A percentile compares a stretch with the other conserved stretches of the same genome.
phyloP scores from a whole-genome alignment of 2,113 vertebrate genomes.

The Stigmatopora nigra region DNA sequence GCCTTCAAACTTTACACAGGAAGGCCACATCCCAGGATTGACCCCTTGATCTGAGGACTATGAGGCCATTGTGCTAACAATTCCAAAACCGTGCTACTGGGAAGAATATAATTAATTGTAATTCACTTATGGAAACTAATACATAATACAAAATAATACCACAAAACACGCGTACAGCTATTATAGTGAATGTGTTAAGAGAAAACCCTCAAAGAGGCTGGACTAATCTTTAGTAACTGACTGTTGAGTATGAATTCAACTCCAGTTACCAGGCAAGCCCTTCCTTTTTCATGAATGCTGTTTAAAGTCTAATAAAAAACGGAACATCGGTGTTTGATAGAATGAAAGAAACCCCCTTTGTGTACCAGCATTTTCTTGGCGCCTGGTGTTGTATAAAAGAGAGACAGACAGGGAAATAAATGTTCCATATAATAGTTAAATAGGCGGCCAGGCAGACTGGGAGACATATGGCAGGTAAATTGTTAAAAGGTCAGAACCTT shows the following conservation, averaged over 20 bases:
- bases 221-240: conserved; percentile 1
- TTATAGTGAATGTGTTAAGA: conserved; percentile 40
- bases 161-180: conserved; percentile 16
- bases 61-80: too few species aligned
- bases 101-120: conserved; percentile 8
- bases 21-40: too few species aligned
- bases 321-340: conserved; percentile 6
- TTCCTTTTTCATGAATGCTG: conserved; percentile 5
- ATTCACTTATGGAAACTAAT: conserved; percentile 19
- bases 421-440: conserved; percentile 8
- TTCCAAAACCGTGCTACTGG: too few species aligned
- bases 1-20: too few species aligned
- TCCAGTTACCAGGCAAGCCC: not conserved
- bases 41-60: too few species aligned
- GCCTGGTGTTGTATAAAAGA: conserved; percentile 24
- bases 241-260: conserved; percentile 1
- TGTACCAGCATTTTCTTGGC: conserved; percentile 23
- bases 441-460: conserved; percentile 21
- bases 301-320: not conserved
- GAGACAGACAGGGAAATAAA: conserved; percentile 18
- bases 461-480: conserved; percentile 33
- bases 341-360: conserved; percentile 8
- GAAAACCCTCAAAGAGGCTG: conserved; percentile 27
- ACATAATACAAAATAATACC: conserved; percentile 7
- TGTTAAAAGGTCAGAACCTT: conserved; percentile 49